Base-by-base conservation (phyloP, 2,113 vertebrate genomes). In the Jaculus jaculus region DNA sequence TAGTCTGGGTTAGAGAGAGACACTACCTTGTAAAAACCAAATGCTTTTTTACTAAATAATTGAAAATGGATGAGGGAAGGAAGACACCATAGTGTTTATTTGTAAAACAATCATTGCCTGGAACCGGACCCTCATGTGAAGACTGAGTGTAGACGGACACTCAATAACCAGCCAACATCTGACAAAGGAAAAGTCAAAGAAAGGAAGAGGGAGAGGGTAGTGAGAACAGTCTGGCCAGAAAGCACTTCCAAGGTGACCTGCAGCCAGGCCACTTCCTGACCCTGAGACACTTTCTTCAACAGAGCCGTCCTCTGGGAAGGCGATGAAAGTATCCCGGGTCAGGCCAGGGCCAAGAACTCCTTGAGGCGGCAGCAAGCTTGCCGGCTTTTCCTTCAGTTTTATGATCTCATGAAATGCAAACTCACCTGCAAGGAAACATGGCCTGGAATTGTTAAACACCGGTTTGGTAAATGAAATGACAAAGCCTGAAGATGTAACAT, bases 321-420 rank as follows among this genome's bases (percentile, higher is more conserved):
- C 21, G 72, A 90, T 73, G 85, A 89, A 87, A 80, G 81, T 79
- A 9, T 32, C 5, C 18, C 0, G 4, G 60, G 47, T 51, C 75
- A 87, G 58, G 89, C 69, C 69, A 51, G 71, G 65, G 86, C 30
- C 54, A 51, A 65, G 26, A 74, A 26, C 73, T 83, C 58, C 34
- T 34, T 3, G 21, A 58, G 54, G 34, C 21, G 88, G 54, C 79
- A 26, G 17, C 2, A 15, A 90, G 51, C 39, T 21, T 39, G 74
- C 7, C 32, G 60, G 39, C 69, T 54, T 90, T 84, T 93, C 90
- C 92, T 95, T 80, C 77, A 77, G 61, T 92, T 95, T 96, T 90
- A 94, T 68, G 42, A 83, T 69, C 65, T 96, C 85, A 66, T 83
- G 93, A 93, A 96, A 80, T 13, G 15, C 39, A 66, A 87, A 89